These are phyloP conservation scores for Caerostris darwini DNA, from an alignment of 1,140 invertebrate genomes.

Conservation along the genomic window DNA sequence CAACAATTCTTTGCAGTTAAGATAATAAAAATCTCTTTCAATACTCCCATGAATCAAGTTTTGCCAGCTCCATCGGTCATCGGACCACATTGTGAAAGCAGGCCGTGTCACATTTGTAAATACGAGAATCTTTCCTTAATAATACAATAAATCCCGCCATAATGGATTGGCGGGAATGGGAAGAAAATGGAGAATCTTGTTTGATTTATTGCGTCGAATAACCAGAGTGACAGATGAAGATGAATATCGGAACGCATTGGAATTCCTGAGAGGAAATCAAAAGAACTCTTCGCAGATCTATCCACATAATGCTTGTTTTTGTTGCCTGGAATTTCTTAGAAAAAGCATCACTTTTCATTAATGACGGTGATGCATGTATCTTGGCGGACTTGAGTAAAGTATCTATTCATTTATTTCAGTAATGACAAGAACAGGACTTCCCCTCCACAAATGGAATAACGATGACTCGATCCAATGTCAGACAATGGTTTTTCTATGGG, in stretches of 20 bases:
- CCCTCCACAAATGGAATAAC: background rate
- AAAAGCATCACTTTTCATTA: background rate
- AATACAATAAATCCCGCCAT: background rate
- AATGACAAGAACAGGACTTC: background rate
- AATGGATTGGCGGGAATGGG: background rate
- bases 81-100: too few species aligned
- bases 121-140: too few species aligned
- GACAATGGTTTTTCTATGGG: background rate
- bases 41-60: too few species aligned
- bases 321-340: background rate
- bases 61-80: too few species aligned
- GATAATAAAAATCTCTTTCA: too few species aligned
- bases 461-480: background rate
- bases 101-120: too few species aligned
- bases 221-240: background rate
- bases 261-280: background rate
- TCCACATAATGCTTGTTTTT: background rate
- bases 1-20: too few species aligned
- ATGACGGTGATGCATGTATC: background rate
- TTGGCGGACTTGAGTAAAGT: background rate
- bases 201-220: background rate
- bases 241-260: background rate
- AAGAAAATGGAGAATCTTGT: background rate
- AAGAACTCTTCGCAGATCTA: background rate
- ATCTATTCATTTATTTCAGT: background rate